A percentile compares a stretch with the other conserved stretches of the same genome.
phyloP scores from a whole-genome alignment of 2,113 vertebrate genomes.

The Dasypus novemcinctus region DNA sequence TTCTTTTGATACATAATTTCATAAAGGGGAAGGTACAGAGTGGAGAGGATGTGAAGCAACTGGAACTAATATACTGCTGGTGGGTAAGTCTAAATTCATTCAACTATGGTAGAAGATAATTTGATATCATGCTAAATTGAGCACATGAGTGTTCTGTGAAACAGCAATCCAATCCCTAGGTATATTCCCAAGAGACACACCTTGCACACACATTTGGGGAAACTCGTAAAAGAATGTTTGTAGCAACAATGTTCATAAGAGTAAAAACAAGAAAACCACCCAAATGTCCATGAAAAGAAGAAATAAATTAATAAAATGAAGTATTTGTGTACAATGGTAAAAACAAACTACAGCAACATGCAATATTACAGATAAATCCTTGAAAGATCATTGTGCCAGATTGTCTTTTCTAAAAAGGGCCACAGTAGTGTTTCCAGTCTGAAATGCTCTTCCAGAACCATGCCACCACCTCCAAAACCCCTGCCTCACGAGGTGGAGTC shows the following conservation, averaged over 20 bases:
- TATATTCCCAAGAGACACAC: neutral
- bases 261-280: neutral
- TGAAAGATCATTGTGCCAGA: neutral
- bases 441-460: neutral
- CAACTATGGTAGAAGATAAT: neutral
- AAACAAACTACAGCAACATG: neutral
- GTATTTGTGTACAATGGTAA: neutral
- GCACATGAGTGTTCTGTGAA: neutral
- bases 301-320: neutral
- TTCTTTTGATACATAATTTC: neutral
- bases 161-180: neutral
- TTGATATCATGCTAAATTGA: neutral
- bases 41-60: neutral
- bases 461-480: neutral
- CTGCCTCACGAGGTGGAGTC: neutral
- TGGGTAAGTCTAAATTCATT: neutral
- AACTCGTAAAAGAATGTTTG: neutral
- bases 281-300: neutral
- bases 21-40: neutral
- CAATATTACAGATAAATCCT: neutral
- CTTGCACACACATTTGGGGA: neutral
- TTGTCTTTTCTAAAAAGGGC: neutral
- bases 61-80: neutral
- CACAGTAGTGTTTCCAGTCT: neutral
- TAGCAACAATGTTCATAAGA: neutral